A percentile compares a stretch with the other conserved stretches of the same genome.
These are phyloP conservation scores for Anarhynchus alexandrinus DNA, from an alignment of 2,113 vertebrate species.

Conservation along the genomic window DNA sequence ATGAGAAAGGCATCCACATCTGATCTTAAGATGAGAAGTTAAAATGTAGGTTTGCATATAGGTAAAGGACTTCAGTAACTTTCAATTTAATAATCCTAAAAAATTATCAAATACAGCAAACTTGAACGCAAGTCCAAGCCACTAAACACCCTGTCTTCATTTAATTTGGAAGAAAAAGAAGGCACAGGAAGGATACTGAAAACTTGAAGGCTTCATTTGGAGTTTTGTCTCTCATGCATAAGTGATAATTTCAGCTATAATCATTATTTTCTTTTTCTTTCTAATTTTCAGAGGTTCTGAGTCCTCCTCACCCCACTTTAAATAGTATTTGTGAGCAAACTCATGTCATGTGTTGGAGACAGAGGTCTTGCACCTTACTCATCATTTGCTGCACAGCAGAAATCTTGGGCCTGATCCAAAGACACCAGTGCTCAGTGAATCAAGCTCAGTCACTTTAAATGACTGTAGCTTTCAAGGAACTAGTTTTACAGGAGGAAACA, in stretches of 20 bases:
- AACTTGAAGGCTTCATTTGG: background rate
- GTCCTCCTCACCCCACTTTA: background rate
- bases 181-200: background rate
- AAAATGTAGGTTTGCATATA: background rate
- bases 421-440: background rate
- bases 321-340: background rate
- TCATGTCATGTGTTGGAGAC: background rate
- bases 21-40: background rate
- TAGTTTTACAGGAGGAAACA: background rate
- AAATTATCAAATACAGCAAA: background rate
- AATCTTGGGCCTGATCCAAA: background rate
- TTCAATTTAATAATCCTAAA: background rate
- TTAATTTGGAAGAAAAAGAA: background rate
- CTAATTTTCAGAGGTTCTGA: background rate
- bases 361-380: background rate
- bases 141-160: background rate
- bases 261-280: background rate
- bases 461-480: background rate
- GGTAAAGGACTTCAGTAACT: background rate
- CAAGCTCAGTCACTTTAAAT: background rate
- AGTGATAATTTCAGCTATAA: background rate
- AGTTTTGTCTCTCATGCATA: background rate
- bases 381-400: background rate
- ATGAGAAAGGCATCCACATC: accelerated
- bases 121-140: background rate